These are phyloP conservation scores for Lithophane ornitopus DNA, from an alignment of 2,888 invertebrate genomes.

Conservation along the genomic window DNA sequence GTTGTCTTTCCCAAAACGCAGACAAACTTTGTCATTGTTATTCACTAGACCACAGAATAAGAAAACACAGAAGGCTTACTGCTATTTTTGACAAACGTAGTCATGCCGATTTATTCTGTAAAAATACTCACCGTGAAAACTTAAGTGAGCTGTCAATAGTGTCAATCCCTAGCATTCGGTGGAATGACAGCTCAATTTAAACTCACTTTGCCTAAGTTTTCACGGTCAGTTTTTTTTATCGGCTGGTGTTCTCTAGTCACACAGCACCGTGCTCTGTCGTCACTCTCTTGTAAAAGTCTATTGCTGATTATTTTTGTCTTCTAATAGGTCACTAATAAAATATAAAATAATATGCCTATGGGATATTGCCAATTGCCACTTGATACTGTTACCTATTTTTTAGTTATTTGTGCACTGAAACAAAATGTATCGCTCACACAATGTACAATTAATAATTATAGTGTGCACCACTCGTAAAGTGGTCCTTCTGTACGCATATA, in stretches of 20 bases:
- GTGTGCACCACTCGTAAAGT: no score
- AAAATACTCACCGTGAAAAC: no score
- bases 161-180: no score
- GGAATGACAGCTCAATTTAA: not conserved
- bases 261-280: not conserved
- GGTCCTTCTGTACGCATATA: slow-evolving; percentile 25
- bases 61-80: slow-evolving; percentile 22
- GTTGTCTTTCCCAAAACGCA: slow-evolving; percentile 41
- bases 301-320: not conserved
- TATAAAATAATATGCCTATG: not conserved
- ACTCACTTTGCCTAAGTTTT: not conserved
- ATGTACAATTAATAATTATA: no score
- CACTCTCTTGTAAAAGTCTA: no score
- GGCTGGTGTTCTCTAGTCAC: not conserved
- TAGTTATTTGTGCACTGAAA: not conserved
- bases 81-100: not conserved
- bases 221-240: not conserved
- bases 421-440: no score
- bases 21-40: slow-evolving; percentile 49
- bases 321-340: not conserved
- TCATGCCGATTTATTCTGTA: no score
- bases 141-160: no score
- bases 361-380: not conserved
- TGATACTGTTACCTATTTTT: not conserved
- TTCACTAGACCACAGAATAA: slow-evolving; percentile 13